These are phyloP conservation scores for Laticauda colubrina DNA, from an alignment of 2,113 vertebrate genomes.

Conservation along the genomic window DNA sequence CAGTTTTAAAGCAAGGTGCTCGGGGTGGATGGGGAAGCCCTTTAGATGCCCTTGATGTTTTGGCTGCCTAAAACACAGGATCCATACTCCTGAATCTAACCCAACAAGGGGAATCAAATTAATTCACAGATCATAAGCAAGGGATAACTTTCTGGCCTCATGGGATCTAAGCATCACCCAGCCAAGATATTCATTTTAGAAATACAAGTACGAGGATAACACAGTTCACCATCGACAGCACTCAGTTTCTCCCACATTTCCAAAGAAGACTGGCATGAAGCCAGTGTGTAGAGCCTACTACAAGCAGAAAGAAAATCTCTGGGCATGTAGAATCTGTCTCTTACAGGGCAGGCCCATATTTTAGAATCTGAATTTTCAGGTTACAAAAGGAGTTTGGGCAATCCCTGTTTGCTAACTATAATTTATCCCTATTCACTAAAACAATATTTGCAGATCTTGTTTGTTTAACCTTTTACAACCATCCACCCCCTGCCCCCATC, in stretches of 20 bases:
- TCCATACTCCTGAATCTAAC: constrained; percentile 44
- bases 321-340: constrained; percentile 43
- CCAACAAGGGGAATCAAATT: constrained; percentile 42
- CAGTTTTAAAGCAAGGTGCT: neutral
- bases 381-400: constrained; percentile 1
- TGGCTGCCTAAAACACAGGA: constrained; percentile 21
- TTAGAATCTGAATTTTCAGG: constrained; percentile 30
- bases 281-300: constrained; percentile 25
- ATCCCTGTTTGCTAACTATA: constrained; percentile 8
- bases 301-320: constrained; percentile 56
- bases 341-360: constrained; percentile 37
- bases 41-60: no score
- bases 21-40: no score
- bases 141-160: constrained; percentile 42
- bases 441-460: neutral
- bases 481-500: neutral
- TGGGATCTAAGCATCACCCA: constrained; percentile 22
- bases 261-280: constrained; percentile 7
- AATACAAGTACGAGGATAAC: constrained; percentile 31
- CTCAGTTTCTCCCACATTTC: neutral
- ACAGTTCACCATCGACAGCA: constrained; percentile 38
- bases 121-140: constrained; percentile 54
- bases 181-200: constrained; percentile 3
- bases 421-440: neutral
- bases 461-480: constrained; percentile 1